Evolutionary conservation across 2,797 vertebrate genomes (phyloP), one percentile per base, ranked within the genome.

Genomic region (Hyperoplus lanceolatus): DNA sequence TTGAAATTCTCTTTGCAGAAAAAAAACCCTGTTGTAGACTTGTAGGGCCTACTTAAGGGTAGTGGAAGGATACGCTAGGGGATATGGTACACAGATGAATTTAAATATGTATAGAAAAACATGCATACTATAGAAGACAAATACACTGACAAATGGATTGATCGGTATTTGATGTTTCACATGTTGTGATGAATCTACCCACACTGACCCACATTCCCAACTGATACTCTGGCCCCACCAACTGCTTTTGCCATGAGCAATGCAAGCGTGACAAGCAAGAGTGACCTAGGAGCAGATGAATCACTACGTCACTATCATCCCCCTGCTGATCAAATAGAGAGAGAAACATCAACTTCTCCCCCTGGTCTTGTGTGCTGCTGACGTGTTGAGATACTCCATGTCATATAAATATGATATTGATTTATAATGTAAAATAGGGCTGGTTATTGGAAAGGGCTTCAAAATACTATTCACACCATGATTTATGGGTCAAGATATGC

Each of bases 241-340:
- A 46, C 55, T 75, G 42, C 16, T 70, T 36, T 63, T 46, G 48
- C 58, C 42, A 13, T 74, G 70, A 84, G 72, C 64, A 63, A 43
- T 56, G 68, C 43, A 58, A 59, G 12, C 10, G 5, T 62, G 78
- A 81, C 49, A 16, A 74, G 56, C 62, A 21, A 21, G 21, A 21
- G 18, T 21, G 49, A 5, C 49, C 73, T 6, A 16, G 58, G 54
- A 75, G 60, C 55, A 68, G 45, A 81, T 85, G 67, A 90, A 71
- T 82, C 55, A 48, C n/a, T 70, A 45, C 48, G 45, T 79, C 74
- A 60, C 57, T 63, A 54, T 75, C 58, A 64, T 68, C 61, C 57
- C 53, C 21, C 42, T 71, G 59, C 8, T 56, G 43, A 62, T 66
- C 45, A 59, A 45, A 57, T 8, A 36, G 54, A 21, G 57, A 43